Percentiles rank a stretch among this genome's conserved stretches.
Evolutionary conservation across 2,113 vertebrate genomes (phyloP).

Genomic region (Megaceryle torquata): DNA sequence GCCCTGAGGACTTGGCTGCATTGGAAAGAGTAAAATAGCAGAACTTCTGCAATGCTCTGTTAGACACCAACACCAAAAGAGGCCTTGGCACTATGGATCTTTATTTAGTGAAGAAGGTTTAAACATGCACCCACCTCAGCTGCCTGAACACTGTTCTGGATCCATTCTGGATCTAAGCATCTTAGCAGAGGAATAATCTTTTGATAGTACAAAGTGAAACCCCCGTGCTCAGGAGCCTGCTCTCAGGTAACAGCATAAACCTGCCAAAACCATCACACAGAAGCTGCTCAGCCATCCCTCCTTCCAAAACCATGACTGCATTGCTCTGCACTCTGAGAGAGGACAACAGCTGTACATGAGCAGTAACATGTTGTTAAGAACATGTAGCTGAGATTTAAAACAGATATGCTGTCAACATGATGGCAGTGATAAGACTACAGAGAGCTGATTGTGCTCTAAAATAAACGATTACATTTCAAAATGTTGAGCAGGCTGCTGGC

Average conservation of each 20-base stretch:
- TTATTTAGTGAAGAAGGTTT: neutral
- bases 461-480: neutral
- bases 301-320: neutral
- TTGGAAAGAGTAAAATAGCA: neutral
- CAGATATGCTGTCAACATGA: slow-evolving; percentile 1
- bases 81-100: neutral
- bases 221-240: rapidly evolving
- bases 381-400: slow-evolving; percentile 38
- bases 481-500: neutral
- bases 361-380: slow-evolving; percentile 41
- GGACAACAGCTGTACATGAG: neutral
- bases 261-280: neutral
- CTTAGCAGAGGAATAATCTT: neutral
- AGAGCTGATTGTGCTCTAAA: neutral
- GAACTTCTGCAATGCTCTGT: neutral
- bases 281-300: neutral
- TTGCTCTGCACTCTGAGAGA: neutral
- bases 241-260: neutral
- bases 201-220: neutral
- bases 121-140: neutral
- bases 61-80: neutral
- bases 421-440: neutral
- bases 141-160: neutral
- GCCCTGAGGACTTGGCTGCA: neutral
- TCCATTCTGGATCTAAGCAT: neutral